Percentiles rank a stretch among this genome's conserved stretches.
Conservation (phyloP, 2,113 vertebrate species). For the Rhabdomys dilectus region DNA sequence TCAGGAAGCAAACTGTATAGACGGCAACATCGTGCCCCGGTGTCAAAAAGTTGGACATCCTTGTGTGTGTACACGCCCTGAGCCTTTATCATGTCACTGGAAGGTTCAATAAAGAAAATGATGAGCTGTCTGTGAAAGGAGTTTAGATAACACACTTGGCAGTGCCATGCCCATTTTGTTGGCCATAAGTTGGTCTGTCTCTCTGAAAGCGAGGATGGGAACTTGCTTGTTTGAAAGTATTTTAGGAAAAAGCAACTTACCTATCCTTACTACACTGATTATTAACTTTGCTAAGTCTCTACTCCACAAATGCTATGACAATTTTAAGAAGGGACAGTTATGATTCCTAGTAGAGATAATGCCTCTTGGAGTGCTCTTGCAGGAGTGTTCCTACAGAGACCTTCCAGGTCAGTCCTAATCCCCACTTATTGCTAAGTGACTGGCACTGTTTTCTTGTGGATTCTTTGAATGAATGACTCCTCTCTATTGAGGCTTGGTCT, state of each 20-base stretch:
- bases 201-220: not conserved
- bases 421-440: not conserved
- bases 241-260: not conserved
- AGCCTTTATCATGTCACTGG: not conserved
- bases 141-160: not conserved
- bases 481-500: no score
- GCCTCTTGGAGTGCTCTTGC: not conserved
- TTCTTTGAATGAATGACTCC: not conserved
- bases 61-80: not conserved
- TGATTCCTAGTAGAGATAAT: not conserved
- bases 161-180: not conserved
- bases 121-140: no score
- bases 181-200: not conserved
- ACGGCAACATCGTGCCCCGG: not conserved
- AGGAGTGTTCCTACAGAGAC: not conserved
- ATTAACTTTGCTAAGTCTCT: not conserved
- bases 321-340: not conserved
- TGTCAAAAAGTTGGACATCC: not conserved
- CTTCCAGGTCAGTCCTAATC: not conserved
- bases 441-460: not conserved
- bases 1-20: not conserved
- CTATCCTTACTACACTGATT: not conserved
- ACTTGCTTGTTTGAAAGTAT: not conserved
- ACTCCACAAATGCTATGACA: not conserved
- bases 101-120: not conserved